Base-by-base conservation (phyloP, 2,888 invertebrate genomes). In the Drosophila picticornis region DNA sequence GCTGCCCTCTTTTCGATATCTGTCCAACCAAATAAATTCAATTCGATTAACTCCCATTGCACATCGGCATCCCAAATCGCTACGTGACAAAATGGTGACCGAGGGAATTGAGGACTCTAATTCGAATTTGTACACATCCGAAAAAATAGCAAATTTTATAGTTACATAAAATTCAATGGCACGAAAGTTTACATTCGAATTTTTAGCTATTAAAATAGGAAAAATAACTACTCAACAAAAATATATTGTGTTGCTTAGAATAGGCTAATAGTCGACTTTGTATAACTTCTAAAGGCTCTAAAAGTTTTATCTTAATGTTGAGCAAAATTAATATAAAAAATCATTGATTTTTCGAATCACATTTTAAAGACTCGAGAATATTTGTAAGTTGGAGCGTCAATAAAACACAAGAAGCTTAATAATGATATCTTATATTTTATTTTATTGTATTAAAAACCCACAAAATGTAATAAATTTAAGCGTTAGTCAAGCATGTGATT, bases 1-100 rank as follows among this genome's bases (percentile, higher is more conserved):
- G 29, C 40, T 38, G 48, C 29, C 38, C 27, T 36, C 25, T 31
- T 22, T 34, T 4, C 36, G 2, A 7, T 19, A 22, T 48, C 59
- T 29, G 11, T 22, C 48, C 50, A 75, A 61, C 64, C 83, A 69
- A 81, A 80, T 80, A 83, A 80, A 84, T 83, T 87, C 76, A 76
- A 85, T 87, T 87, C 83, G 87, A 85, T 85, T 84, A 87, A 80
- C 84, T 75, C 70, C 64, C 84, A 76, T 83, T 80, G 80, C 75
- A 77, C 72, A 69, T 55, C 32, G 43, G 38, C 69, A 69, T 59
- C 64, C 52, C 56, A 52, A 63, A 50, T 40, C 66, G 80, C 64
- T 73, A 86, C 86, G 84, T 84, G 84, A 78, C 84, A 46, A 63
- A 78, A 59, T 62, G 59, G 31, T 46, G 22, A 1, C 22, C 4